Percentiles rank a stretch among this genome's conserved stretches.
Conservation (phyloP, 1,140 invertebrate species). For the Zaprionus inermis region DNA sequence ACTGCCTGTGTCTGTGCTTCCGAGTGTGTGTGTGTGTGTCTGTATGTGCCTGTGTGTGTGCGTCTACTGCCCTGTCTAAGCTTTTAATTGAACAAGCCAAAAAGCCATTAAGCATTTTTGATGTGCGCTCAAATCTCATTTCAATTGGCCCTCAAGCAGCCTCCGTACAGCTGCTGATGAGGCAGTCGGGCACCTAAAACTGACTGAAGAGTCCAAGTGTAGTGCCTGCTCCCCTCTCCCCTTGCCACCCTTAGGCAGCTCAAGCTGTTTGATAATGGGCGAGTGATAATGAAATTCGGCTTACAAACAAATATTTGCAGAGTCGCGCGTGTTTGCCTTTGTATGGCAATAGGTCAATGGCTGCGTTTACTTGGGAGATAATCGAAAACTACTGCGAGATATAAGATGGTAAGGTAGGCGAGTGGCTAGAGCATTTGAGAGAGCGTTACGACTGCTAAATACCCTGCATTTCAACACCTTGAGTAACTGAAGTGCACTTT, state of each 20-base stretch:
- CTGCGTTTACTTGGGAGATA: conserved; percentile 57
- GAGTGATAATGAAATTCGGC: conserved; percentile 70
- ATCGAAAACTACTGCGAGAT: conserved; percentile 15
- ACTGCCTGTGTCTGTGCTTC: not conserved
- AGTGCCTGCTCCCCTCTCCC: not conserved
- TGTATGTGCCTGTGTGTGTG: conserved; percentile 1
- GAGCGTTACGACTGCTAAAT: not conserved
- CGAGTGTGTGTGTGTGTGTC: conserved; percentile 23
- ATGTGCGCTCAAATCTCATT: conserved; percentile 63
- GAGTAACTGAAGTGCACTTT: too few species aligned
- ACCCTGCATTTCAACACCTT: not conserved
- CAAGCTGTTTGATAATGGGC: conserved; percentile 23
- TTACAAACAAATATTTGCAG: conserved; percentile 57
- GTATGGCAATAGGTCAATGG: conserved; percentile 79
- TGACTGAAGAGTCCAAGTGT: not conserved
- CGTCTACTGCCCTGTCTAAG: conserved; percentile 28
- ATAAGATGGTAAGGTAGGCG: conserved; percentile 25
- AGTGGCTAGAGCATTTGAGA: conserved; percentile 18
- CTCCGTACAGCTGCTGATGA: conserved; percentile 18
- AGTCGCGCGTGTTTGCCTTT: conserved; percentile 66
- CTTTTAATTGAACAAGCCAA: conserved; percentile 78
- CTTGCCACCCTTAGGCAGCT: not conserved
- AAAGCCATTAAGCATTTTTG: conserved; percentile 69
- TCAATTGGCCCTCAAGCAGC: conserved; percentile 67
- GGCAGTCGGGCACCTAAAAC: not conserved